phyloP scores from a whole-genome alignment of 2,888 invertebrate genomes.

The Sinhomidia bicolor region DNA sequence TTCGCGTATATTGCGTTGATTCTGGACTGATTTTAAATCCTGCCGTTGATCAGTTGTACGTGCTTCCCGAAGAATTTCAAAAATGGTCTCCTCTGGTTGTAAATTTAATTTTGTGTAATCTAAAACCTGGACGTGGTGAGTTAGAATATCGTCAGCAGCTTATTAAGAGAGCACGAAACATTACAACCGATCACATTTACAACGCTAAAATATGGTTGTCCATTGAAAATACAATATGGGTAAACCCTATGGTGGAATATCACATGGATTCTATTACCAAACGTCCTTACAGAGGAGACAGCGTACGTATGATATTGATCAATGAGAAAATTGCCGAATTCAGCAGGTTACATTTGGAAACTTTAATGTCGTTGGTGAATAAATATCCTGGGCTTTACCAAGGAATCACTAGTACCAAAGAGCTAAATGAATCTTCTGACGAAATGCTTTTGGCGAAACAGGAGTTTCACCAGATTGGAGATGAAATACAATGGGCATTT shows the following conservation, averaged over 20 bases:
- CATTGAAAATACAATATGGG: conserved; percentile 64
- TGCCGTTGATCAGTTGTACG: conserved; percentile 41
- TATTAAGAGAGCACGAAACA: conserved; percentile 9
- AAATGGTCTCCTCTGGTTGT: conserved; percentile 50
- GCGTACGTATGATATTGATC: conserved; percentile 45
- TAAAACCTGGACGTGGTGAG: conserved; percentile 53
- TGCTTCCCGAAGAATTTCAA: conserved; percentile 27
- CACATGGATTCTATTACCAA: conserved; percentile 5
- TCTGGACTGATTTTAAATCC: conserved; percentile 50
- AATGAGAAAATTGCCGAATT: conserved; percentile 25
- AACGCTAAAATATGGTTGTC: conserved; percentile 66
- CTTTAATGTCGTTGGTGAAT: conserved; percentile 1
- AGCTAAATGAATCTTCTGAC: conserved; percentile 1
- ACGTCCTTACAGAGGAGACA: neutral
- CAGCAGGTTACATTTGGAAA: conserved; percentile 52
- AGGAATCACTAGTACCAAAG: neutral
- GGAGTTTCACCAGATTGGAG: conserved; percentile 52
- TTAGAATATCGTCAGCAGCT: conserved; percentile 22
- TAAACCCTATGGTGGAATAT: conserved; percentile 72
- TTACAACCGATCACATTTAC: conserved; percentile 50
- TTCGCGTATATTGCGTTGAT: conserved; percentile 68
- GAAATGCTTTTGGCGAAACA: neutral
- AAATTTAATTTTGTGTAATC: conserved; percentile 54
- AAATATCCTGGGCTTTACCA: conserved; percentile 11
- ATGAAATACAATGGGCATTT: conserved; percentile 63